Conservation (phyloP, 2,888 invertebrate genomes). For the Acanthoscelides obtectus region DNA sequence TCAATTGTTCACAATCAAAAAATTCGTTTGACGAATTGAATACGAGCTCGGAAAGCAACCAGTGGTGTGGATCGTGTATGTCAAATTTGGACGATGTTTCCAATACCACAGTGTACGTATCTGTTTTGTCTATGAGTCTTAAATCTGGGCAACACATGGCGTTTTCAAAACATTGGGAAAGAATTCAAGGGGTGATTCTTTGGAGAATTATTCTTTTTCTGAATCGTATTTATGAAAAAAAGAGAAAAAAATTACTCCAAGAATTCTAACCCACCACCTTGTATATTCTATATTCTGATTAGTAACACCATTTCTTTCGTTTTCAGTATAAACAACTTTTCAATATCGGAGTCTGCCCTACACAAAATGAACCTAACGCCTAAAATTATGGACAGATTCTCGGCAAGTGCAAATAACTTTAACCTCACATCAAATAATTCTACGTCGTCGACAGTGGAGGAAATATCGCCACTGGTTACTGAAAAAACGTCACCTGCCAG, state of each 20-base stretch:
- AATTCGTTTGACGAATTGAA: slow-evolving; percentile 42
- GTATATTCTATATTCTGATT: too few species aligned
- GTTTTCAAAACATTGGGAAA: too few species aligned
- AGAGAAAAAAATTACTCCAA: too few species aligned
- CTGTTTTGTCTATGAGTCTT: neutral
- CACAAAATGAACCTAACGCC: slow-evolving; percentile 59
- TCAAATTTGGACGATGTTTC: slow-evolving; percentile 62
- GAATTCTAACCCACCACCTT: too few species aligned
- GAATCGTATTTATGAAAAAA: too few species aligned
- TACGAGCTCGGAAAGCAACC: slow-evolving; percentile 20
- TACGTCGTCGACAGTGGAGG: slow-evolving; percentile 55
- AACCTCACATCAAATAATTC: slow-evolving; percentile 43
- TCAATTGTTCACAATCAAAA: slow-evolving; percentile 34
- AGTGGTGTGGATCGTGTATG: slow-evolving; percentile 83
- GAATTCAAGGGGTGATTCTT: too few species aligned
- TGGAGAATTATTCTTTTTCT: too few species aligned
- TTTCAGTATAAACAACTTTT: slow-evolving; percentile 51
- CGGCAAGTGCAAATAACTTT: slow-evolving; percentile 35
- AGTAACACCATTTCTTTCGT: too few species aligned
- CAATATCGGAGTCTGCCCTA: slow-evolving; percentile 85
- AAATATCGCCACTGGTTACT: slow-evolving; percentile 48
- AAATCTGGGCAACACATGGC: too few species aligned
- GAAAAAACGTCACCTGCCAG: slow-evolving; percentile 42
- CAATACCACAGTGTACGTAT: slow-evolving; percentile 9
- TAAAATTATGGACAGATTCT: slow-evolving; percentile 33